Base-by-base conservation (phyloP, 2,888 invertebrate species). In the Thereva unica region DNA sequence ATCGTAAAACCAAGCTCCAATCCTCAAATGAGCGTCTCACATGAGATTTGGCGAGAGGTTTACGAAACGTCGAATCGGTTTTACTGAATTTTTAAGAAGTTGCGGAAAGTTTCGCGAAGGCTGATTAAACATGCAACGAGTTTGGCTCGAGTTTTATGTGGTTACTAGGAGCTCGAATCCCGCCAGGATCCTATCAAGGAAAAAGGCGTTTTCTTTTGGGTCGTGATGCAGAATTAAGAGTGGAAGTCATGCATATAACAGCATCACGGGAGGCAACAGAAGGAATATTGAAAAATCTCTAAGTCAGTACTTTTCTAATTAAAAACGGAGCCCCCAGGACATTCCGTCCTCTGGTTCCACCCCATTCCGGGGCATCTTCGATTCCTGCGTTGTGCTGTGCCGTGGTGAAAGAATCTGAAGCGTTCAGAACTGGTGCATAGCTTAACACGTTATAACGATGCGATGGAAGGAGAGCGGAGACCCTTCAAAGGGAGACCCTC, bases 81-180 rank as follows among this genome's bases (percentile, higher is more conserved):
- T 23, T 50, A 50, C 10, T 61, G 61, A 61, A 61, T 61, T 61
- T 61, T 61, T 61, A 61, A 61, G 50, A 61, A 61, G 50, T 12
- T 61, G 61, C n/a, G 41, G n/a, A 61, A 59, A 61, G 50, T 61
- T 61, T 61, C 50, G 49, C 34, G 61, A 10, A 42, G 40, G 50
- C 50, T 61, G 61, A 61, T 61, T 61, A 61, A 61, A 61, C 40
- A 61, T 61, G 61, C 61, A 61, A 50, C 10, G 38, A 50, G 61
- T 61, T 61, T 34, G 4, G 34, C 12, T 38, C 41, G 45, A 50
- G 49, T 50, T 61, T 61, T 50, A 61, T 61, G 40, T 61, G 61
- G 61, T 50, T 61, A 41, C 7, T 42, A 23, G 1, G 1, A 23
- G 23, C 23, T 2, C 1, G 23, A 2, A 23, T 23, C 23, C 23